Conservation (phyloP, 2,113 vertebrate species). For the Chloropsis cyanopogon region DNA sequence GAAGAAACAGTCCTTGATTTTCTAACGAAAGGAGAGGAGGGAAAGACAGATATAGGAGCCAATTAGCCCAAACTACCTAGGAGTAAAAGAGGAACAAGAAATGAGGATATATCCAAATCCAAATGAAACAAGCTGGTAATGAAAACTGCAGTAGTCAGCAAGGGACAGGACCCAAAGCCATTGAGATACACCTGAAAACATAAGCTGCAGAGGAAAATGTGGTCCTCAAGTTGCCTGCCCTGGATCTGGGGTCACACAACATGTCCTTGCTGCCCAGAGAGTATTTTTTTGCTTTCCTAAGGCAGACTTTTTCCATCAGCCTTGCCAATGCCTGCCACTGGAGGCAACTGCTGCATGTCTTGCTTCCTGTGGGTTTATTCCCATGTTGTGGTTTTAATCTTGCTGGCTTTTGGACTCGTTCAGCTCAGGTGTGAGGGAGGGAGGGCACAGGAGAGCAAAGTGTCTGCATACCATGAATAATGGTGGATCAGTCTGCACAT, state of each 20-base stretch:
- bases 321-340: not conserved
- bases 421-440: not conserved
- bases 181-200: not conserved
- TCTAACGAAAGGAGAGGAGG: not conserved
- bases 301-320: not conserved
- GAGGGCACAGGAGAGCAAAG: not conserved
- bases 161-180: not conserved
- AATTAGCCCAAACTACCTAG: conserved; percentile 10
- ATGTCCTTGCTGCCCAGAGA: not conserved
- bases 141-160: not conserved
- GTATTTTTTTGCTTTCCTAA: not conserved
- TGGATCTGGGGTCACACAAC: not conserved
- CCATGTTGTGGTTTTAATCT: not conserved
- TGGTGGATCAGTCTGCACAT: not conserved
- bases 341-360: not conserved
- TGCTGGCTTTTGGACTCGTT: not conserved
- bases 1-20: not conserved
- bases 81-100: not conserved
- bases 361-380: not conserved
- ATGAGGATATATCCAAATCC: not conserved
- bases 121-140: not conserved
- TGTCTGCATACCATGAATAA: fast-evolving
- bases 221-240: not conserved
- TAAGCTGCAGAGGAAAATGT: not conserved
- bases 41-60: not conserved